Evolutionary conservation across 2,113 vertebrate species (phyloP), one percentile per base, ranked within the genome.

Genomic region (Mustela nigripes): DNA sequence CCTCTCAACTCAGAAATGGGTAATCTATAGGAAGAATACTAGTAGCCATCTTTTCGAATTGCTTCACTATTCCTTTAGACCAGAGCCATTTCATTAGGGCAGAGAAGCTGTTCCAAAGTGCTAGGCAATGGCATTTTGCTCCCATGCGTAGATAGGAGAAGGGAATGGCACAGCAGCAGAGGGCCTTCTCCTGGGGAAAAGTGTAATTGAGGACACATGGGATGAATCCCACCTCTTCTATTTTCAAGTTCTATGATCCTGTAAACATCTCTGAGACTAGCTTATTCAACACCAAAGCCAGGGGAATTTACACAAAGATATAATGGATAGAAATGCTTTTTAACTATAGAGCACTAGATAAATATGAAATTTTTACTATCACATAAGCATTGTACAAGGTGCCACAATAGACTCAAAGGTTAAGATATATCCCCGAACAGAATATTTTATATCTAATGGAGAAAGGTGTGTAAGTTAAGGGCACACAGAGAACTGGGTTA

Each of bases 111-210:
- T 74, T 76, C 65, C 39, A 65, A 56, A 45, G 6, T 65, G 31
- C n/a, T 39, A 56, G 45, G 36, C 45, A 39, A 26, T 33, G 58
- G 7, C 11, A 65, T 24, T 65, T 26, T 65, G 12, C 7, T 21
- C 3, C 5, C 11, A 12, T 18, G 26, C 7, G 7, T 58, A 76
- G 36, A 33, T 11, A 67, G 24, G 60, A 56, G 45, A 65, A 19
- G 4, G 4, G 48, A 31, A 16, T 12, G 11, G 9, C 5, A n/a
- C 9, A 39, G 42, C 7, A 26, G 18, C 12, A 58, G 11, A 69
- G 1, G 2, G 0, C 28, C 10, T 36, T 33, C 8, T 62, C 7
- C 26, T 22, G 12, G 48, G 3, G 15, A 22, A 65, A 26, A 21
- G 7, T 36, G 11, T 15, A 73, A 50, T 11, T 82, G 76, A 39